Base-by-base conservation (phyloP, 2,113 vertebrate species). In the Alethe diademata region DNA sequence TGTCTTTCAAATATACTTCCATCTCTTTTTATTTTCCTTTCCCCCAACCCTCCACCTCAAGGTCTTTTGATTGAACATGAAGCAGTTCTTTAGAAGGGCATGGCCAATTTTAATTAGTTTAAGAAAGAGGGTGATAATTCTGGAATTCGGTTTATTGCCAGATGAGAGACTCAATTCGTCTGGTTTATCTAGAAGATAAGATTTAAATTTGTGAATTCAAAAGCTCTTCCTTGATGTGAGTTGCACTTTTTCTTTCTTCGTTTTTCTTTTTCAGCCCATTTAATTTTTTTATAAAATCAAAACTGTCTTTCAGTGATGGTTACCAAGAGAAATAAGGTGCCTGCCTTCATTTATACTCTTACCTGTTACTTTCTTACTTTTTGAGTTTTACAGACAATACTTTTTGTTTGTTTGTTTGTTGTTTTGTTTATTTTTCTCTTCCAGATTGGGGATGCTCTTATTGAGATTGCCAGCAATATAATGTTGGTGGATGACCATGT, bases 401-500 rank as follows among this genome's bases (percentile, higher is more conserved):
- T 7, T 40, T 29, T 70, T 28, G 13, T 6, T 13, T 11, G 36
- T 51, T 28, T 36, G 40, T 50, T 64, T 60, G 9, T 45, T 45
- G 40, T 22, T 22, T n/a, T 57, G 20, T 33, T 12, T 9, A 11
- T 72, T 58, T 51, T 56, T 38, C 31, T 69, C 7, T 65, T 75
- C 7, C 97, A 99, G 99, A 90, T 99, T 80, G 98, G 98, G 22
- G 98, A 98, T 96, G 97, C 98, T 65, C 97, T 99, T 43, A 97
- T 98, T 35, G 98, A 99, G 95, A 98, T 99, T 73, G 98, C 98
- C 91, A 99, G 99, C 88, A 98, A 99, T 95, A 98, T 99, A 95
- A 99, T 99, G 99, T 94, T 98, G 33, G 98, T 98, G 23, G 98
- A 99, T 95, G 99, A 99, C 79, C 98, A 99, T 5, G 96, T 99